Evolutionary conservation across 2,888 invertebrate species (phyloP).

Genomic region (Agrilus biguttatus): DNA sequence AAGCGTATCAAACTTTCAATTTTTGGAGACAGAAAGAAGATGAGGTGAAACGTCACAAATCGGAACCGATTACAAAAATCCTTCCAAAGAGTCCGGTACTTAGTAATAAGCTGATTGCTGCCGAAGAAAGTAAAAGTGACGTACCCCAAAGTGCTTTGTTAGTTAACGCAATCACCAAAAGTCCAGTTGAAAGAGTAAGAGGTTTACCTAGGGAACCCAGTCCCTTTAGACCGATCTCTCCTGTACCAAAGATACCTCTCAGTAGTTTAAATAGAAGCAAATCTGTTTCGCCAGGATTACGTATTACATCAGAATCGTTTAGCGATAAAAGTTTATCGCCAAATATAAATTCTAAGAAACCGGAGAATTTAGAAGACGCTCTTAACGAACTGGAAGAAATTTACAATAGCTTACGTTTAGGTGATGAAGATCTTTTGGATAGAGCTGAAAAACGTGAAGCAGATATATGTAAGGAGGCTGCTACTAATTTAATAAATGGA

Average conservation of each 20-base stretch:
- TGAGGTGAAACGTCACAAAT: conserved; percentile 17
- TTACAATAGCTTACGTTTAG: conserved; percentile 72
- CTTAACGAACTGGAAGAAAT: conserved; percentile 83
- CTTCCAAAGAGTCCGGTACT: too few species aligned
- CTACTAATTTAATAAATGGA: conserved; percentile 21
- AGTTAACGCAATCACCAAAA: not conserved
- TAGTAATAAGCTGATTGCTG: too few species aligned
- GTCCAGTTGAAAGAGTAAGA: conserved; percentile 1
- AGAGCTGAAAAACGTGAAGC: conserved; percentile 60
- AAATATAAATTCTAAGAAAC: conserved; percentile 31
- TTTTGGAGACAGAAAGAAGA: conserved; percentile 51
- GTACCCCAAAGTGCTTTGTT: not conserved
- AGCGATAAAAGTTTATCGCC: not conserved
- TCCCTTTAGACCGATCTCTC: conserved; percentile 12
- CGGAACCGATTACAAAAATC: too few species aligned
- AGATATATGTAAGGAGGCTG: conserved; percentile 21
- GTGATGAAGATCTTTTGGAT: conserved; percentile 68
- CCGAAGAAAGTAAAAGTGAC: too few species aligned
- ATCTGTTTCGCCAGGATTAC: not conserved
- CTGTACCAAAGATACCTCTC: not conserved
- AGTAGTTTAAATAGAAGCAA: not conserved
- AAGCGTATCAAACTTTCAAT: conserved; percentile 38
- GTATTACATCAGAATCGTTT: not conserved
- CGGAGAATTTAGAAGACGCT: conserved; percentile 74
- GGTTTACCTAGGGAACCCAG: conserved; percentile 3